phyloP scores from a whole-genome alignment of 2,888 invertebrate genomes.

The Scelioninae gen. 1 region DNA sequence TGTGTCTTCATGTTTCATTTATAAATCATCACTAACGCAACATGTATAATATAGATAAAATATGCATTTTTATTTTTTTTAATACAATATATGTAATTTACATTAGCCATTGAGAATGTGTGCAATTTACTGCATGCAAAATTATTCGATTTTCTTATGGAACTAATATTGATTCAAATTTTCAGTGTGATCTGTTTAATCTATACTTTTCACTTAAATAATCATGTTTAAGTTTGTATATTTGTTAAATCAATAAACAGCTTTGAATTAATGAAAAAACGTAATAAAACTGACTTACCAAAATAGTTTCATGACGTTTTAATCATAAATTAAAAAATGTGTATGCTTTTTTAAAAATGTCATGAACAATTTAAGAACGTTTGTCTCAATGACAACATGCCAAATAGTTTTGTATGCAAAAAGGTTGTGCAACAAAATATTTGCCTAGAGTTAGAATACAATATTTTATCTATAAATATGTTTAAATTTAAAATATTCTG shows the following conservation, averaged over 20 bases:
- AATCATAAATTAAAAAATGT: conserved; percentile 3
- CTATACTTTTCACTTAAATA: too few relatives aligned
- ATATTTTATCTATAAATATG: conserved; percentile 12
- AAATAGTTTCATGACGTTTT: neutral
- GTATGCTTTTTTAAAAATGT: neutral
- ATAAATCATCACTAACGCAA: too few relatives aligned
- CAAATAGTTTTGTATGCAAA: conserved; percentile 17
- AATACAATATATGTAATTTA: too few relatives aligned
- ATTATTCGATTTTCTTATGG: too few relatives aligned
- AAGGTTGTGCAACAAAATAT: conserved; percentile 14
- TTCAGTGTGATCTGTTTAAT: too few relatives aligned
- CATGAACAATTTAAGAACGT: conserved; percentile 9
- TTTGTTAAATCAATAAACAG: neutral
- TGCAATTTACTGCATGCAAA: too few relatives aligned
- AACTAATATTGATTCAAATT: too few relatives aligned
- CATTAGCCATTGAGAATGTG: too few relatives aligned
- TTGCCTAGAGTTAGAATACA: neutral
- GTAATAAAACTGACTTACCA: neutral
- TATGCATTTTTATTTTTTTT: too few relatives aligned
- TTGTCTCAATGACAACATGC: conserved; percentile 22
- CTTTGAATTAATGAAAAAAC: neutral
- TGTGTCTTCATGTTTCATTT: too few relatives aligned
- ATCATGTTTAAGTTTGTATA: neutral
- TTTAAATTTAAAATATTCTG: neutral
- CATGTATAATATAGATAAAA: too few relatives aligned